These are phyloP conservation scores for Acleris laterana DNA, from an alignment of 2,888 invertebrate species.

Conservation along the genomic window DNA sequence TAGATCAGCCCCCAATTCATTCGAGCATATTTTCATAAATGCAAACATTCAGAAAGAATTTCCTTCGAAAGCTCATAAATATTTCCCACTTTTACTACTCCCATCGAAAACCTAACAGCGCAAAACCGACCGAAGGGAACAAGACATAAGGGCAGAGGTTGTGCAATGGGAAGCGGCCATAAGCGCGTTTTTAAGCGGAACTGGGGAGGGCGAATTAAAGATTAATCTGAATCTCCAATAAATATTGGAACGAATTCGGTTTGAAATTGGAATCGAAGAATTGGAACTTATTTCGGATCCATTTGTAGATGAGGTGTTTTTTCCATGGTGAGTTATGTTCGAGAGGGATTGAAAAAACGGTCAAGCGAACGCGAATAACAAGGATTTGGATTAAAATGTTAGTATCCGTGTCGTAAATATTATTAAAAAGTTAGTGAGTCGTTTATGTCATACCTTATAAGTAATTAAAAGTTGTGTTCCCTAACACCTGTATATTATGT, in stretches of 20 bases:
- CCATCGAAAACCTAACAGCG: constrained; percentile 45
- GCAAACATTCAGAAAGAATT: constrained; percentile 83
- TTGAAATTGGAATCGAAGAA: constrained; percentile 81
- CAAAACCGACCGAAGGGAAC: constrained; percentile 48
- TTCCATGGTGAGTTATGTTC: constrained; percentile 63
- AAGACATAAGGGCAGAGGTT: constrained; percentile 47
- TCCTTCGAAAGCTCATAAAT: constrained; percentile 83
- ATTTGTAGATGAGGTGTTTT: constrained; percentile 80
- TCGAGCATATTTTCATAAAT: constrained; percentile 84
- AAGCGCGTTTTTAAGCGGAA: constrained; percentile 78
- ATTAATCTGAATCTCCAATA: constrained; percentile 81
- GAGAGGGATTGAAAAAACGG: constrained; percentile 23
- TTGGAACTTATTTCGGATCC: constrained; percentile 77
- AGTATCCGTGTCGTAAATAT: background rate
- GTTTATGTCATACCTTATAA: no score
- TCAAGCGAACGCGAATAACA: constrained; percentile 1
- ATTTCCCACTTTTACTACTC: constrained; percentile 80
- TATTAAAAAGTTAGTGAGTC: background rate
- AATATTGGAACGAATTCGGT: constrained; percentile 78
- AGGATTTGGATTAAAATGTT: constrained; percentile 8
- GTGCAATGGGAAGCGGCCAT: constrained; percentile 52
- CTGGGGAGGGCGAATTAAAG: constrained; percentile 71
- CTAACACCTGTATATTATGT: no score
- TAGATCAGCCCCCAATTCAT: constrained; percentile 63
- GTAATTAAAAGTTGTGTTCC: no score